These are phyloP conservation scores for Panurus biarmicus DNA, from an alignment of 2,113 vertebrate species.

Conservation along the genomic window DNA sequence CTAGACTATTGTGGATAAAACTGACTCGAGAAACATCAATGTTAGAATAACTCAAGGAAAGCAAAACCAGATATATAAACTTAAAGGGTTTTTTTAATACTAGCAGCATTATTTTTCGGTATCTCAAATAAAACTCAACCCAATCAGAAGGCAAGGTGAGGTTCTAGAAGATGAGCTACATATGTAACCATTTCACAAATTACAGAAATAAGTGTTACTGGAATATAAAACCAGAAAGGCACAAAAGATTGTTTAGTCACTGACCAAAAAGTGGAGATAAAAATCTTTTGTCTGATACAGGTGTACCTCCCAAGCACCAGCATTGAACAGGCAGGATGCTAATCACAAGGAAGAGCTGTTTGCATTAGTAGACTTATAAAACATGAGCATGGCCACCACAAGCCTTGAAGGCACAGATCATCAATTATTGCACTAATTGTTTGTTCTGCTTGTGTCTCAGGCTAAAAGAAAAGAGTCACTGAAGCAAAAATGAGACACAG, in stretches of 20 bases:
- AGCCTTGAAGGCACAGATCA: conserved; percentile 74
- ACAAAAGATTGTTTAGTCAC: conserved; percentile 66
- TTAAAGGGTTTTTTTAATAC: not conserved
- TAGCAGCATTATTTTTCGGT: conserved; percentile 37
- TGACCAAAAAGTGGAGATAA: conserved; percentile 63
- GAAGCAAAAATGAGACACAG: conserved; percentile 65
- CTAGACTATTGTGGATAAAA: conserved; percentile 11
- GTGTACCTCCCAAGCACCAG: conserved; percentile 8
- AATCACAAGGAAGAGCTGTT: conserved; percentile 72
- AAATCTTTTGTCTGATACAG: conserved; percentile 66
- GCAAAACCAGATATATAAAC: not conserved
- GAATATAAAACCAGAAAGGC: conserved; percentile 68
- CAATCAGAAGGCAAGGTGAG: conserved; percentile 37
- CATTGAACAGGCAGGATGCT: conserved; percentile 61
- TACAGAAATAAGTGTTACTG: conserved; percentile 78
- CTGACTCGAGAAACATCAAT: conserved; percentile 4
- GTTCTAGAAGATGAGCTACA: conserved; percentile 58
- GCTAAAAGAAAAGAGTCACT: conserved; percentile 68
- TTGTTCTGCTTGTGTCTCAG: conserved; percentile 75
- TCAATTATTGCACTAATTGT: conserved; percentile 82
- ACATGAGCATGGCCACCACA: conserved; percentile 71
- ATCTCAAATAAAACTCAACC: conserved; percentile 2
- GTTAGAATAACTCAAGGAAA: conserved; percentile 38
- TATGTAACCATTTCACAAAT: conserved; percentile 73
- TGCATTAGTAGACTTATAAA: conserved; percentile 72